Conservation (phyloP, 30 jellyfish, hydroid and myxozoan genomes). For the Cassiopea andromeda region DNA sequence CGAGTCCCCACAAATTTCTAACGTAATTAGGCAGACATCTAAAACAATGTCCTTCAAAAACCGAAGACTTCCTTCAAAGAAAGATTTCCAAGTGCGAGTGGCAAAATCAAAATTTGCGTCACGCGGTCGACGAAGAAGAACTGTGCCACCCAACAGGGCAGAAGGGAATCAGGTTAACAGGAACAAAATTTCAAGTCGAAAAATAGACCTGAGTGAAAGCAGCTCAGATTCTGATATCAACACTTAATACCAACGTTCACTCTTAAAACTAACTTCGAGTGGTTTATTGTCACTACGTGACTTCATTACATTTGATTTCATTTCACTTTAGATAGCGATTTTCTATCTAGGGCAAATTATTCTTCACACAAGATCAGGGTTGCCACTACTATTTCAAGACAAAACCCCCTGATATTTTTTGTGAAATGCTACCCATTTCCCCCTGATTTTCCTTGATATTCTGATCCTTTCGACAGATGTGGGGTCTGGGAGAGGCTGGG, state of each 20-base stretch:
- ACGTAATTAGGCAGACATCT: not conserved
- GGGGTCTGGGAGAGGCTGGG: no score
- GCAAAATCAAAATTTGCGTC: conserved; percentile 34
- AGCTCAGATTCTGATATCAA: conserved; percentile 62
- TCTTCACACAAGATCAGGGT: no score
- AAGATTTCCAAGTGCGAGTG: conserved; percentile 39
- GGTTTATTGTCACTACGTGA: no score
- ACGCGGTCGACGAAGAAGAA: conserved; percentile 10
- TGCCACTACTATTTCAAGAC: no score
- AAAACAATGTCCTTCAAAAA: conserved; percentile 1
- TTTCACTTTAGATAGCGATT: no score
- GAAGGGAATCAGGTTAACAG: conserved; percentile 5
- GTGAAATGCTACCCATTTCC: no score
- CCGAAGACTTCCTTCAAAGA: conserved; percentile 39
- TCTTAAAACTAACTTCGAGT: no score
- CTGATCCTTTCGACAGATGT: no score
- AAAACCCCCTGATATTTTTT: no score
- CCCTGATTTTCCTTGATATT: no score
- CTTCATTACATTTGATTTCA: no score
- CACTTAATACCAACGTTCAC: not conserved
- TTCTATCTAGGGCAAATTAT: no score
- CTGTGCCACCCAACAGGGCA: not conserved
- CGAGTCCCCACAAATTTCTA: not conserved
- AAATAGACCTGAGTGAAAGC: conserved; percentile 48
- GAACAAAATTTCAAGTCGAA: not conserved